Evolutionary conservation across 2,113 vertebrate genomes (phyloP), one percentile per base, ranked within the genome.

Genomic region (Poecilia latipinna): DNA sequence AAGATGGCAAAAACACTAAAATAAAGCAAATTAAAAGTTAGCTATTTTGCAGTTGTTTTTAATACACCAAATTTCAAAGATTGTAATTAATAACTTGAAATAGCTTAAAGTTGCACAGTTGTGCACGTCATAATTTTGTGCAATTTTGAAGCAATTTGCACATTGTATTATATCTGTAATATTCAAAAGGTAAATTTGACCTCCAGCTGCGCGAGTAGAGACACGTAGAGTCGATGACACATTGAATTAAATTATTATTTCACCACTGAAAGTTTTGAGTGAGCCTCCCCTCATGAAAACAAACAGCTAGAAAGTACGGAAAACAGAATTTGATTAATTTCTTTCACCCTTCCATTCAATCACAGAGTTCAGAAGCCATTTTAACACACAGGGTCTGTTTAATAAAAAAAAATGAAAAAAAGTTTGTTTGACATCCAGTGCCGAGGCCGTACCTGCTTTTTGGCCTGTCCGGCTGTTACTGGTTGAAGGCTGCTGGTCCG

Each of bases 391-490:
- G 33, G 68, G 84, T 85, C 83, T 83, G 84, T 89, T 92, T 91
- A 83, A 94, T 90, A 92, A 93, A 94, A 91, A 92, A 88, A 37
- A 35, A 10, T 26, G 0, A 35, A 35, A 37, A 94, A 91, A 92
- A 88, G 86, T 93, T 93, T 95, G 90, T 92, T 94, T 92, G 90
- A 89, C 88, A 75, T 90, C 72, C 81, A 91, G 83, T 79, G 75
- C 80, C 74, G 72, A 63, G 78, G 71, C 74, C 61, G 35, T 84
- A 77, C 75, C 88, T 85, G 82, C 70, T 91, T 86, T 87, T 87
- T 78, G 78, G 73, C 79, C 84, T 68, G 88, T 80, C 93, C 39
- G 82, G 90, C 86, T 88, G 89, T 88, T 92, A 84, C 89, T 78
- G 89, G 91, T 88, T 78, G 85, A 80, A 83, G 86, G 81, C 74